Conservation (phyloP, 2,797 vertebrate genomes). For the Nasua narica region DNA sequence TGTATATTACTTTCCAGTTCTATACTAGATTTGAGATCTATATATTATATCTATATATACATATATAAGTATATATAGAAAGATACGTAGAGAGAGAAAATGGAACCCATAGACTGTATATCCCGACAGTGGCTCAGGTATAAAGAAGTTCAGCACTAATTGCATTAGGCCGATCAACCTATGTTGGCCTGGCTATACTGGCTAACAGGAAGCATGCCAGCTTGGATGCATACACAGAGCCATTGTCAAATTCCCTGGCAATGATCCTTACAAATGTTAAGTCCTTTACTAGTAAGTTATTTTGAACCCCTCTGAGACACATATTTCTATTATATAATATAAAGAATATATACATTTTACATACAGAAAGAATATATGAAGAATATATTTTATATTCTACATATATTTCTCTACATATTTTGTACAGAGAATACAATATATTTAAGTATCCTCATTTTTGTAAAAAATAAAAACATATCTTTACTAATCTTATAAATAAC, state of each 20-base stretch:
- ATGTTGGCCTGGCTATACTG: neutral
- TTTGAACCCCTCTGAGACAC: neutral
- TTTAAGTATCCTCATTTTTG: neutral
- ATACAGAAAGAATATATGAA: neutral
- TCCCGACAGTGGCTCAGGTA: neutral
- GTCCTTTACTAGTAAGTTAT: neutral
- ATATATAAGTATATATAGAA: no score
- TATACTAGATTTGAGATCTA: neutral
- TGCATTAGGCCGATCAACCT: neutral
- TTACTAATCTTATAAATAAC: neutral
- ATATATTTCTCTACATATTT: neutral
- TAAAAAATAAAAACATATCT: neutral
- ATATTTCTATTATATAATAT: neutral
- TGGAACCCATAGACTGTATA: neutral
- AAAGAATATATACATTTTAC: neutral
- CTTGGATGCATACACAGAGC: neutral
- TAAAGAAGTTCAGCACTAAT: neutral
- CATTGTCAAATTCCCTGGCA: neutral
- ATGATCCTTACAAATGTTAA: neutral
- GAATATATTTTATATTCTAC: neutral
- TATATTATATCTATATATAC: no score
- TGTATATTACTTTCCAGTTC: neutral
- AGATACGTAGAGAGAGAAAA: neutral
- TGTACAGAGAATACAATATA: neutral
- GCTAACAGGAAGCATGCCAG: neutral